Evolutionary conservation across 2,113 vertebrate genomes (phyloP).

Genomic region (Cephalopholis sonnerati): DNA sequence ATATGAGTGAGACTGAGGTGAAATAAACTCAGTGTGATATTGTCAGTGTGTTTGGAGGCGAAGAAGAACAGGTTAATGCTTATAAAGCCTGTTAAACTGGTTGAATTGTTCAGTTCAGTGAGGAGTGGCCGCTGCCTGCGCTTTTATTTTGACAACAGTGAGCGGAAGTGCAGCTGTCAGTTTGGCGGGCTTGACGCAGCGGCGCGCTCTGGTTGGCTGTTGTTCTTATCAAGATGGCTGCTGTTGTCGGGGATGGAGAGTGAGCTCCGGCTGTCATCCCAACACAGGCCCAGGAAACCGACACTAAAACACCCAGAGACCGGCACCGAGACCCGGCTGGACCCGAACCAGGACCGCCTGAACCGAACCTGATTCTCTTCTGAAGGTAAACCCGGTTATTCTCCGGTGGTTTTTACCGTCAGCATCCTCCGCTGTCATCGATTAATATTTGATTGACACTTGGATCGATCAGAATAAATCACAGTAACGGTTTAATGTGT

Average conservation of each 20-base stretch:
- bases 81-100: not conserved
- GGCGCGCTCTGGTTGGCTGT: slow-evolving; percentile 15
- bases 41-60: not conserved
- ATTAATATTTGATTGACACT: slow-evolving; percentile 36
- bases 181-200: slow-evolving; percentile 14
- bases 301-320: not conserved
- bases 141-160: slow-evolving; percentile 46
- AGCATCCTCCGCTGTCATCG: slow-evolving; percentile 54
- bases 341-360: not conserved
- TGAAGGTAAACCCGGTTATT: slow-evolving; percentile 24
- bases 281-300: slow-evolving; percentile 34
- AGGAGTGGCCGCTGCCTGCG: accelerated
- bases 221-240: slow-evolving; percentile 72
- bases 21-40: no score
- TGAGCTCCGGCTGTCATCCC: slow-evolving; percentile 30
- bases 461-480: not conserved
- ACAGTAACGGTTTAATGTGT: accelerated
- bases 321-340: not conserved
- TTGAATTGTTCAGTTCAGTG: accelerated
- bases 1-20: no score
- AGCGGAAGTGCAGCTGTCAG: not conserved
- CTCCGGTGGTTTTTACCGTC: not conserved
- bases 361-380: not conserved
- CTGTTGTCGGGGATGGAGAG: slow-evolving; percentile 61
- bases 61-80: not conserved